phyloP scores from a whole-genome alignment of 2,888 invertebrate genomes.

The Cataglyphis altisquamis region DNA sequence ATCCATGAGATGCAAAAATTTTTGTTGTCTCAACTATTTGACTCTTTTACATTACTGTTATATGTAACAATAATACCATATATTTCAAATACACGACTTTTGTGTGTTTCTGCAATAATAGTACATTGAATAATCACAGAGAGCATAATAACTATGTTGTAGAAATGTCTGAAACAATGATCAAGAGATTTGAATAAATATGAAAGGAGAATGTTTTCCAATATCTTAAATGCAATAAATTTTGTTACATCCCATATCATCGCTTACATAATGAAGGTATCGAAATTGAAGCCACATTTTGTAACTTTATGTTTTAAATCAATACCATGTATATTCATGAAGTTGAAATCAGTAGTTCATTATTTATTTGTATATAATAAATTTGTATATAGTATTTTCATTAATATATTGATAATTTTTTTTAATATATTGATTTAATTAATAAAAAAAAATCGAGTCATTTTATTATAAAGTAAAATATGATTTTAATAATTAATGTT shows the following conservation, averaged over 20 bases:
- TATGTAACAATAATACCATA: slow-evolving; percentile 47
- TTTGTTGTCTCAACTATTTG: slow-evolving; percentile 1
- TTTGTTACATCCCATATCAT: not conserved
- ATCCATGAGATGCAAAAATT: slow-evolving; percentile 29
- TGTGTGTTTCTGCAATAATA: slow-evolving; percentile 45
- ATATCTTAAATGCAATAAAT: slow-evolving; percentile 8
- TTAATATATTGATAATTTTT: slow-evolving; percentile 35
- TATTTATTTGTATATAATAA: slow-evolving; percentile 12
- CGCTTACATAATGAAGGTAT: slow-evolving; percentile 24
- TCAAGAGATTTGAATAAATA: slow-evolving; percentile 48
- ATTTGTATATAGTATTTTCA: slow-evolving; percentile 16
- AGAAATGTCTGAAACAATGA: slow-evolving; percentile 39
- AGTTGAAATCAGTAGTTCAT: not conserved
- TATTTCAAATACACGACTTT: slow-evolving; percentile 44
- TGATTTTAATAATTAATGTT: slow-evolving; percentile 15
- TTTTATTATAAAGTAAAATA: slow-evolving; percentile 28
- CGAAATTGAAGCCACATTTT: slow-evolving; percentile 21
- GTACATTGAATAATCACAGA: slow-evolving; percentile 46
- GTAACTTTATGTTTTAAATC: slow-evolving; percentile 24
- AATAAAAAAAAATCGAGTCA: not conserved
- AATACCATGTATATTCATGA: not conserved
- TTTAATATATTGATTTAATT: slow-evolving; percentile 36
- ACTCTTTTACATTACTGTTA: slow-evolving; percentile 35
- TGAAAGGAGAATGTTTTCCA: slow-evolving; percentile 29
- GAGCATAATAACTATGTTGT: slow-evolving; percentile 46